Conservation (phyloP, 2,888 invertebrate species). For the Drosophila longiperda region DNA sequence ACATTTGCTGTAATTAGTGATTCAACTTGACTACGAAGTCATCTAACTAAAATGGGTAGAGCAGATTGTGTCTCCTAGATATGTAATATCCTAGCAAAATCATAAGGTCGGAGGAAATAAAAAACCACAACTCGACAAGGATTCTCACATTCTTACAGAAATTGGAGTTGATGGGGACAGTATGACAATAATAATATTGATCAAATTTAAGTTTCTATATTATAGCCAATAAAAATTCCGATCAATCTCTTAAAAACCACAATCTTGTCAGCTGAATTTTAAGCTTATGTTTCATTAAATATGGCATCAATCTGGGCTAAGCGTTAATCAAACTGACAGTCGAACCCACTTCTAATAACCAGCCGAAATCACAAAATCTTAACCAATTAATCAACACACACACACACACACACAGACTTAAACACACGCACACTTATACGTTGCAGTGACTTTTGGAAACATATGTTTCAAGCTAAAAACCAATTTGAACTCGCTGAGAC, state of each 20-base stretch:
- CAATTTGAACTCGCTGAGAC: constrained; percentile 44
- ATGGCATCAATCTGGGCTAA: constrained; percentile 33
- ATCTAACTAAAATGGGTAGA: neutral
- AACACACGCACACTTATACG: constrained; percentile 12
- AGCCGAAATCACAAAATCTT: constrained; percentile 61
- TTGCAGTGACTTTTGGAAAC: constrained; percentile 49
- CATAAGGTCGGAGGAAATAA: neutral
- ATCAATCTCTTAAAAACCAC: neutral
- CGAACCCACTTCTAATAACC: constrained; percentile 34
- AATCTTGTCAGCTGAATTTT: constrained; percentile 5
- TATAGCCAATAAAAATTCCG: neutral
- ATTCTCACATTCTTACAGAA: neutral
- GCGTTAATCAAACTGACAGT: constrained; percentile 39
- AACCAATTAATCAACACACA: constrained; percentile 71
- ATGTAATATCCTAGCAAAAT: neutral
- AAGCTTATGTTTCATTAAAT: neutral
- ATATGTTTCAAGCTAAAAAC: constrained; percentile 65
- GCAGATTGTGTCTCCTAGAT: neutral
- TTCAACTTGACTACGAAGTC: too few species aligned
- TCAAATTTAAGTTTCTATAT: neutral
- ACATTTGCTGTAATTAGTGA: too few species aligned
- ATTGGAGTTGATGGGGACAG: neutral
- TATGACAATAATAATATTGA: neutral
- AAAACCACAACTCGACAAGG: neutral
- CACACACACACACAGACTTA: constrained; percentile 10